Base-by-base conservation (phyloP, 2,888 invertebrate species). In the Germaria angustata region DNA sequence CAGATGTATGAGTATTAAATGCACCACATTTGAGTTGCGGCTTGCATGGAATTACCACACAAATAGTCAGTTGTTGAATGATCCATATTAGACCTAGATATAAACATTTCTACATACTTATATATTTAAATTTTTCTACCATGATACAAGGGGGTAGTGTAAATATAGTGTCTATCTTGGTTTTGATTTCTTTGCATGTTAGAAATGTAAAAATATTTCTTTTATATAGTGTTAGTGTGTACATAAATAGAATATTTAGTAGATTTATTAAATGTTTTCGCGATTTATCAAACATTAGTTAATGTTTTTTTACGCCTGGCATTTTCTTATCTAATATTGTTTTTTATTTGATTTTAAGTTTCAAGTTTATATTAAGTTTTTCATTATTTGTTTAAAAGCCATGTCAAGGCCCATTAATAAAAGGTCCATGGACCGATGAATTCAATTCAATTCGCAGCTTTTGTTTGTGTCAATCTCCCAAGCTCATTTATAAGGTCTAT, bases 161-260 rank as follows among this genome's bases (percentile, higher is more conserved):
- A 75, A 75, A 55, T 65, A 65, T 65, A n/a, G 7, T n/a, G 57
- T 57, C 1, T 63, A 22, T 46, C 66, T 66, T 57, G 46, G 24
- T 68, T 59, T 32, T 59, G 20, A 17, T 68, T 28, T 57, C 15
- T 22, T 59, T 66, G 76, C 76, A 76, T 68, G 76, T 15, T 76
- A 39, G 20, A 49, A 17, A 55, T 44, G 34, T 34, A 34, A 39
- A 55, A 51, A n/a, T 15, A n/a, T 39, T 72, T 51, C 11, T 39
- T 41, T 41, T 22, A 6, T 7, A 22, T 28, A 28, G 28, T 51
- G 4, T 36, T 59, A 11, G 20, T 53, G 46, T 36, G 3, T 24
- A 17, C 13, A 66, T 20, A 22, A 44, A 15, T 55, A 69, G 55
- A 55, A n/a, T 20, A 13, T 41, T 32, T 68, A 11, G 1, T 68